A percentile compares a stretch with the other conserved stretches of the same genome.
Conservation (phyloP, 2,797 vertebrate genomes). For the Peromyscus attwateri region DNA sequence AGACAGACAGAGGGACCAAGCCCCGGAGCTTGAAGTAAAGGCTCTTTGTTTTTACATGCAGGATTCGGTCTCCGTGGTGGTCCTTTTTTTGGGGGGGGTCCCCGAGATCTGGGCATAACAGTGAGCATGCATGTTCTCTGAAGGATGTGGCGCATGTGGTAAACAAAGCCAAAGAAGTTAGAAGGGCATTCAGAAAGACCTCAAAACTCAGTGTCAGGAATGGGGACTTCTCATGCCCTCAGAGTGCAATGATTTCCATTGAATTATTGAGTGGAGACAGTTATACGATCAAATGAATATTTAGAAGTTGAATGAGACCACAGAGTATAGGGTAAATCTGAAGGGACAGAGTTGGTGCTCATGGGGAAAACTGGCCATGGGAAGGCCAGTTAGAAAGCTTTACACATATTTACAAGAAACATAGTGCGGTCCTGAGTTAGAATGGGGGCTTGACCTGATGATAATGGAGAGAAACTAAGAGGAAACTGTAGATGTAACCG, state of each 20-base stretch:
- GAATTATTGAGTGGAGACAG: neutral
- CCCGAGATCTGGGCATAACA: no score
- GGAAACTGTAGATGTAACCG: no score
- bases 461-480: neutral
- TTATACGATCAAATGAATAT: neutral
- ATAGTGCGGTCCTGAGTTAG: neutral
- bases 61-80: no score
- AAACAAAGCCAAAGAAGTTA: neutral
- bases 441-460: no score
- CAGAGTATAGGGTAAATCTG: neutral
- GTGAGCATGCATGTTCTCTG: neutral
- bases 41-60: no score
- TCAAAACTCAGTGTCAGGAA: neutral
- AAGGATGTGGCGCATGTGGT: neutral
- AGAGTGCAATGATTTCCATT: neutral
- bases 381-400: neutral
- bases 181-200: neutral
- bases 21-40: no score
- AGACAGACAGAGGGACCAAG: no score
- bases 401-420: neutral
- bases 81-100: no score
- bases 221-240: accelerated
- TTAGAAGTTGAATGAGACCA: neutral
- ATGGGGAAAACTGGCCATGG: neutral
- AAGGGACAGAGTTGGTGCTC: neutral